Percentiles rank a stretch among this genome's conserved stretches.
phyloP scores from a whole-genome alignment of 2,888 invertebrate genomes.

The Uloborus plumipes region DNA sequence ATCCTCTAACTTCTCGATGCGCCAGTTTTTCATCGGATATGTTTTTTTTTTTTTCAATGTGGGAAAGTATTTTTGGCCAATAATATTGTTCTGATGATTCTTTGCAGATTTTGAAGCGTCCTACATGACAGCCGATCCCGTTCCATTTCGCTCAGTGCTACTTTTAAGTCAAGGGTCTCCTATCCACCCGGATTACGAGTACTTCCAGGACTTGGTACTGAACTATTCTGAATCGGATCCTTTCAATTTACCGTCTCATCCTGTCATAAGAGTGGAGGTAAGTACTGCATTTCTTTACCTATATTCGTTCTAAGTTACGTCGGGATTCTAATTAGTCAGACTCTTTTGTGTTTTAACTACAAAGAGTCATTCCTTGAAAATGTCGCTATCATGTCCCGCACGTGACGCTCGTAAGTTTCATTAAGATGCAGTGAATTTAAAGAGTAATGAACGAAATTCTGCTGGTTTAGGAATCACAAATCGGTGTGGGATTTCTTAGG shows the following conservation, averaged over 20 bases:
- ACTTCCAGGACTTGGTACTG: slow-evolving; percentile 80
- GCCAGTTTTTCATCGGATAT: too few species aligned
- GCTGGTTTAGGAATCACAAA: too few species aligned
- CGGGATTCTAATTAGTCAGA: too few species aligned
- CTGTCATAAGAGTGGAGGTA: slow-evolving; percentile 73
- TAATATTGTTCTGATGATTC: not conserved
- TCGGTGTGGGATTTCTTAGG: too few species aligned
- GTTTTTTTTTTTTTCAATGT: not conserved
- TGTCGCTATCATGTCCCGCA: too few species aligned
- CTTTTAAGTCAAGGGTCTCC: slow-evolving; percentile 85
- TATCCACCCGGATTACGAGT: slow-evolving; percentile 79
- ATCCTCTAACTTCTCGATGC: too few species aligned
- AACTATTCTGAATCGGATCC: slow-evolving; percentile 80
- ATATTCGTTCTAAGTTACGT: too few species aligned
- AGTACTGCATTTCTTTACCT: not conserved
- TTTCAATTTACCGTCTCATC: slow-evolving; percentile 84
- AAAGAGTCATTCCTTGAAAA: too few species aligned
- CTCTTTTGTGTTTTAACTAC: too few species aligned
- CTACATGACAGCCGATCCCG: slow-evolving; percentile 27
- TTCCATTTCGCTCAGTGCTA: slow-evolving; percentile 81
- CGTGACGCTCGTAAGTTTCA: too few species aligned
- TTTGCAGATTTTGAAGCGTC: slow-evolving; percentile 17
- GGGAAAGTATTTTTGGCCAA: not conserved
- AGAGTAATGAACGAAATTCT: too few species aligned
- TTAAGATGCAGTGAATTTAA: too few species aligned